Evolutionary conservation across 1,140 invertebrate genomes (phyloP), one percentile per base, ranked within the genome.

Genomic region (Aphaenogaster ashmeadi): DNA sequence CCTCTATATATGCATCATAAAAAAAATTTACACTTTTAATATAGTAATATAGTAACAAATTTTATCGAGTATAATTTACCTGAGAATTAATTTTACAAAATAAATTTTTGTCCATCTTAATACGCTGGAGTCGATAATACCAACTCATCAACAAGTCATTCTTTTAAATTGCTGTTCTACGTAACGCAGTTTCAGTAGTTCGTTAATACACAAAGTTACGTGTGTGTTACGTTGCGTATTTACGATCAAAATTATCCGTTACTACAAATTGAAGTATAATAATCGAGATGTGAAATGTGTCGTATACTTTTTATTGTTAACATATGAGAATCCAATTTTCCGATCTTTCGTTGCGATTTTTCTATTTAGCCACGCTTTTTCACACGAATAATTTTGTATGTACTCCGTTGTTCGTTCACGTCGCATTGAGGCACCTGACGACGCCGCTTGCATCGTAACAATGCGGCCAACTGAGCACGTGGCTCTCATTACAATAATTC

Each of bases 401-500:
- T 38, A 66, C 1, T 77, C 18, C 38, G 33, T 66, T 36, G 3
- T 44, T n/a, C 2, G 11, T 44, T n/a, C 9, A 54, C n/a, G 67
- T 77, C 7, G n/a, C 18, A 27, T 71, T 5, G 21, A 11, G n/a
- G 7, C 62, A 67, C n/a, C 62, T 67, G 62, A 79, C 44, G 21
- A 52, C 21, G 56, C 15, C 15, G 58, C 21, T 79, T 27, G 38
- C 44, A 81, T 69, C n/a, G 36, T 5, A 52, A 47, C 18, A 54
- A 15, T 5, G 2, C 21, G 3, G 11, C 47, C n/a, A 58, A 4
- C 18, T 9, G 18, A 56, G 2, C 27, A 72, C 66, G 21, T n/a
- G 52, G 38, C 2, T 72, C 41, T 60, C 41, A 60, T 74, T 83
- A 50, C 54, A 41, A 36, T 83, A 83, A 83, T 62, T 84, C 56